Evolutionary conservation across 2,113 vertebrate genomes (phyloP).

Genomic region (Taxidea taxus): DNA sequence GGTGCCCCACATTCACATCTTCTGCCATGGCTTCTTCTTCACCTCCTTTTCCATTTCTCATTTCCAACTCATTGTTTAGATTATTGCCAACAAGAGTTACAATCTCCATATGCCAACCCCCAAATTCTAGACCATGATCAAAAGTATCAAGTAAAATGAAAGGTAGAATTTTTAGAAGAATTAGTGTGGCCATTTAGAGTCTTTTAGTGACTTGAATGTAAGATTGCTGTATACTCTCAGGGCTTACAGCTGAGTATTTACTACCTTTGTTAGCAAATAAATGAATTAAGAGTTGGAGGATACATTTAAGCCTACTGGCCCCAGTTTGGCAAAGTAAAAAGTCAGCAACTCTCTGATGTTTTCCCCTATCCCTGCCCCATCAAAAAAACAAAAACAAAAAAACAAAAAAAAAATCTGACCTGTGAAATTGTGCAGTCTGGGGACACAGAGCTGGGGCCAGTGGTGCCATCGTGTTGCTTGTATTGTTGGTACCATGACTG

Average conservation of each 20-base stretch:
- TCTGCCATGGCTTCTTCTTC: background rate
- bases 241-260: background rate
- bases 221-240: background rate
- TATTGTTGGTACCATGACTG: too few relatives aligned
- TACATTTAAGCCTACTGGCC: background rate
- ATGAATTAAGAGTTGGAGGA: background rate
- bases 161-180: background rate
- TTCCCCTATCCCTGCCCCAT: background rate
- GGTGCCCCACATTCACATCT: background rate
- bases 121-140: background rate
- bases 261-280: background rate
- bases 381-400: background rate
- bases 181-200: background rate
- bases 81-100: background rate
- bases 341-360: background rate
- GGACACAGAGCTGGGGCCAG: background rate
- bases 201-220: background rate
- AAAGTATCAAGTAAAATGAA: background rate
- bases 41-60: background rate
- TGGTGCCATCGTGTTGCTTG: accelerated
- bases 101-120: background rate
- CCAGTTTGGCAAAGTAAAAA: background rate
- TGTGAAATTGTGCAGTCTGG: background rate
- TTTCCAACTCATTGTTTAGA: background rate
- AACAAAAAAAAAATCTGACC: background rate